Evolutionary conservation across 1,140 invertebrate species (phyloP).

Genomic region (Cardiocondyla obscurior): DNA sequence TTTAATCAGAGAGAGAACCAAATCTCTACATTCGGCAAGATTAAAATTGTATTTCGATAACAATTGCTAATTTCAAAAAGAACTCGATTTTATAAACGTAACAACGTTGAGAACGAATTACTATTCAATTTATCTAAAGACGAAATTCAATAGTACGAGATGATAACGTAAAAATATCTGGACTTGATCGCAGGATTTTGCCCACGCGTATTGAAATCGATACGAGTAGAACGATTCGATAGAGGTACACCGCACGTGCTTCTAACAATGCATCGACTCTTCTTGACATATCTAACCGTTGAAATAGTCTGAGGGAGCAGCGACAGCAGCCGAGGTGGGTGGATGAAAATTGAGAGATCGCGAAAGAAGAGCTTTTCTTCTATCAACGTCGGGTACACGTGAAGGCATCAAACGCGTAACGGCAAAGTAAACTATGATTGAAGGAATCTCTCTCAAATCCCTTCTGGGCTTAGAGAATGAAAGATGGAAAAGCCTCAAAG

Average conservation of each 20-base stretch:
- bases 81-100: background rate
- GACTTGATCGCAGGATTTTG: background rate
- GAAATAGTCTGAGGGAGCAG: background rate
- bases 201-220: conserved; percentile 4
- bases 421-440: conserved; percentile 24
- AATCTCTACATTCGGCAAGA: background rate
- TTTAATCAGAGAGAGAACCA: no score
- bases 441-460: conserved; percentile 8
- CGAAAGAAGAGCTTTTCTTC: conserved; percentile 15
- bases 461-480: background rate
- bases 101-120: background rate
- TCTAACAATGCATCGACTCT: conserved; percentile 3
- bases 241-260: background rate
- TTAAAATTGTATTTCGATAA: background rate
- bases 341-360: conserved; percentile 43
- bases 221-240: background rate
- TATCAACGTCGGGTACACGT: background rate
- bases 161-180: background rate
- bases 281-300: conserved; percentile 34
- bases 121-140: background rate
- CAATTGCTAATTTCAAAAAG: background rate
- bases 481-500: conserved; percentile 31
- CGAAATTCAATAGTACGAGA: background rate
- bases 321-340: background rate
- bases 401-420: conserved; percentile 1